Conservation (phyloP, 2,888 invertebrate species). For the Scotopteryx bipunctaria region DNA sequence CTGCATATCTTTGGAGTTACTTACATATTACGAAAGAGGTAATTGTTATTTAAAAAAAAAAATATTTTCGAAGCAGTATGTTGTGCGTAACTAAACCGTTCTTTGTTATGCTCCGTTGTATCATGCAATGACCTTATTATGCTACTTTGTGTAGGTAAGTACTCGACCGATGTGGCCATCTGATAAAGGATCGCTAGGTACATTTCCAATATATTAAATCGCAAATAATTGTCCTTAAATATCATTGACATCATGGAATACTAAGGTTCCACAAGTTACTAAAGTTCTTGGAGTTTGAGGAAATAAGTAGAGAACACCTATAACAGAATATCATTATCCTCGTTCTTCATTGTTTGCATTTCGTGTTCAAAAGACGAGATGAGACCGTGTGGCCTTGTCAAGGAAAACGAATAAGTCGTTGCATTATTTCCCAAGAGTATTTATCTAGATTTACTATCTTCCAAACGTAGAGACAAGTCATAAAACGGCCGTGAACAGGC, state of each 20-base stretch:
- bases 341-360: not conserved
- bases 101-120: not conserved
- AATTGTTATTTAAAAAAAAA: too few species aligned
- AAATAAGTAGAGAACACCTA: too few species aligned
- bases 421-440: constrained; percentile 12
- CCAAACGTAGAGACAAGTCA: not conserved
- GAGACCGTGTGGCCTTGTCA: not conserved
- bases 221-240: too few species aligned
- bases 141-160: not conserved
- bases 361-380: not conserved
- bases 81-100: not conserved
- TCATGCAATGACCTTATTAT: not conserved
- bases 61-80: too few species aligned
- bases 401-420: not conserved
- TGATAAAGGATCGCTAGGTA: too few species aligned
- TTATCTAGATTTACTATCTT: not conserved
- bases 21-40: too few species aligned
- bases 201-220: not conserved
- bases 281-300: too few species aligned
- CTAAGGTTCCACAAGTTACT: not conserved
- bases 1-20: too few species aligned
- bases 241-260: not conserved
- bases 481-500: constrained; percentile 7
- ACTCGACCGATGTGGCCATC: not conserved
- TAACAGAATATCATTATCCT: constrained; percentile 3